Base-by-base conservation (phyloP, 2,888 invertebrate genomes). In the Lampropteryx suffumata region DNA sequence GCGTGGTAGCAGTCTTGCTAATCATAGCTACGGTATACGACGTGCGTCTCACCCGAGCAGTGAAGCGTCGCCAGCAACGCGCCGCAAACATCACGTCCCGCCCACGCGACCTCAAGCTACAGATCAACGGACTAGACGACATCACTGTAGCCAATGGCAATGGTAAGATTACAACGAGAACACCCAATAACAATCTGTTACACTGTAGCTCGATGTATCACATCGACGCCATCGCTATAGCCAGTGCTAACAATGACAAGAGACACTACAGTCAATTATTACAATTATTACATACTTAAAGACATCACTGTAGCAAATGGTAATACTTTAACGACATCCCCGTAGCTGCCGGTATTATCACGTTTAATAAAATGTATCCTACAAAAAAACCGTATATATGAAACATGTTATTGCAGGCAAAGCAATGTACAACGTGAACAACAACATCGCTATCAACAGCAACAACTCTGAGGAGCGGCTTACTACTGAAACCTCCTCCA, bases 1-100 rank as follows among this genome's bases (percentile, higher is more conserved):
- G 67, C 48, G 21, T 74, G 1, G 76, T 89, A 0, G 71, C 88
- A 0, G 68, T 91, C 0, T 76, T 95, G 42, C 91, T 96, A 68
- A 71, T 92, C 12, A 70, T 88, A 7, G 95, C 95, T 1, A 95
- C 96, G 0, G 79, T 85, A 0, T 96, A 95, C 78, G 96, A 96
- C 81, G 80, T 94, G 67, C 92, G 91, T 36, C 73, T 85, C 17
- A 76, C 88, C 1, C 67, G 74, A 3, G 81, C 76, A 27, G 82
- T 84, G 72, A 80, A 75, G 67, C 57, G 78, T 45, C 77, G 76
- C 61, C 55, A 82, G 0, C 82, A 73, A n/a, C 83, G 82, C 64
- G 79, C 76, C 0, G 75, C 61, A 53, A 84, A 83, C 65, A 77
- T 81, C 53, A 84, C 85, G 29, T 83, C 84, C 71, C 49, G 68